phyloP scores from a whole-genome alignment of 1,140 invertebrate genomes.

The Eueides isabella region DNA sequence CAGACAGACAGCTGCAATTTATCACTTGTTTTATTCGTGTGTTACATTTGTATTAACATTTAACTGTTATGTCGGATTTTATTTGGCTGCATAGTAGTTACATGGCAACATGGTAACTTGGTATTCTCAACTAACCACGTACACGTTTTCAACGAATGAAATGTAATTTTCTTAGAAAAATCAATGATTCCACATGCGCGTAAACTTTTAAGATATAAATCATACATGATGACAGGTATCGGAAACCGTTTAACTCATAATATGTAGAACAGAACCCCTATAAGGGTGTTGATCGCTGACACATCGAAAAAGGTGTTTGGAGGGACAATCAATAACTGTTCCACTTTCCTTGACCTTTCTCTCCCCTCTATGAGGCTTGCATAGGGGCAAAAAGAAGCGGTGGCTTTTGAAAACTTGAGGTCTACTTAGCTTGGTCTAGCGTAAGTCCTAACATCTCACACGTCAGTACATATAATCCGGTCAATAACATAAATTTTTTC shows the following conservation, averaged over 20 bases:
- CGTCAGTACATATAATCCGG: slow-evolving; percentile 73
- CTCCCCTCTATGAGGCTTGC: slow-evolving; percentile 41
- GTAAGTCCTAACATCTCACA: slow-evolving; percentile 56
- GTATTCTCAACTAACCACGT: background rate
- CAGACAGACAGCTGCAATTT: slow-evolving; percentile 40
- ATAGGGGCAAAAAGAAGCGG: slow-evolving; percentile 42
- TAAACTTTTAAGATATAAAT: slow-evolving; percentile 14
- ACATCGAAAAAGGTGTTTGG: slow-evolving; percentile 70
- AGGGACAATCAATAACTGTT: slow-evolving; percentile 72
- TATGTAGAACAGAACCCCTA: slow-evolving; percentile 61
- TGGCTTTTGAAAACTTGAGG: slow-evolving; percentile 42
- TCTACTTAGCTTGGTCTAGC: slow-evolving; percentile 48
- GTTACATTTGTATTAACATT: slow-evolving; percentile 28
- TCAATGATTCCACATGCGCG: slow-evolving; percentile 6
- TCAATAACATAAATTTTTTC: slow-evolving; percentile 78
- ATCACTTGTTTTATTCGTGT: slow-evolving; percentile 35
- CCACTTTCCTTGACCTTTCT: slow-evolving; percentile 60
- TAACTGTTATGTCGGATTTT: slow-evolving; percentile 21
- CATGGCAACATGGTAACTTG: background rate
- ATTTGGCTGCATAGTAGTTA: slow-evolving; percentile 2
- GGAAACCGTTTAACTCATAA: slow-evolving; percentile 66
- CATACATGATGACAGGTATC: slow-evolving; percentile 50
- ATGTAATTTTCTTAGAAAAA: background rate
- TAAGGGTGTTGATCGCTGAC: slow-evolving; percentile 62
- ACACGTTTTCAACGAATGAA: background rate